Percentiles rank a stretch among this genome's conserved stretches.
These are phyloP conservation scores for Trogon melanurus DNA, from an alignment of 2,113 vertebrate species.

Conservation along the genomic window DNA sequence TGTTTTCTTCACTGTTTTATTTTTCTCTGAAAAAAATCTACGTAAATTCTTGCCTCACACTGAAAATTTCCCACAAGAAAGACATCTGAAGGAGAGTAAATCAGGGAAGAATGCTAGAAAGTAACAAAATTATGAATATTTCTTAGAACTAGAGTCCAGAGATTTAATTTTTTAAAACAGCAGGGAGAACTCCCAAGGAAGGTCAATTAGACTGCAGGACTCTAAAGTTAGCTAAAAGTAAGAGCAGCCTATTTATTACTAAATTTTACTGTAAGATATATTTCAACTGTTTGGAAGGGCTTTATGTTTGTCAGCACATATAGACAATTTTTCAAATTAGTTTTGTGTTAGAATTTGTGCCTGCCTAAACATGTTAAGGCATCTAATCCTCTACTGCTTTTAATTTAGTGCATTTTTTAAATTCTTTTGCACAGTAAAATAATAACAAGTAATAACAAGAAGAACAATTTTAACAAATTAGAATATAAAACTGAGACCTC, in stretches of 20 bases:
- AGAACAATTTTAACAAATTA: background rate
- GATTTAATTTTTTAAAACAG: background rate
- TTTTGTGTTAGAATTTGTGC: background rate
- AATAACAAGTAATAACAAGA: background rate
- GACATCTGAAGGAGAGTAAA: background rate
- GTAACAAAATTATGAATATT: background rate
- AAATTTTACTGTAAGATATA: background rate
- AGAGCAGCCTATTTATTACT: background rate
- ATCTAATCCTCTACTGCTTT: background rate
- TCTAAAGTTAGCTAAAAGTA: background rate
- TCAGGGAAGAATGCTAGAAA: background rate
- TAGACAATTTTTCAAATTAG: background rate
- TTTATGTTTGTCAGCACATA: background rate
- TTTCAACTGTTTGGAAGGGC: background rate
- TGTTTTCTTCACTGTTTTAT: background rate
- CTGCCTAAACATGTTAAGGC: background rate
- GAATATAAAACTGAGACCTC: background rate
- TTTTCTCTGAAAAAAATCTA: background rate
- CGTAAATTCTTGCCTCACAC: background rate
- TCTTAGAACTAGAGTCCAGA: background rate
- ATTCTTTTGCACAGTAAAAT: background rate
- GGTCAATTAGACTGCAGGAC: background rate
- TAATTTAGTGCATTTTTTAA: background rate
- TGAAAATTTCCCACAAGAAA: background rate
- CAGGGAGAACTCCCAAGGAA: background rate